phyloP scores from a whole-genome alignment of 2,113 vertebrate species.

The Thamnophis sirtalis region DNA sequence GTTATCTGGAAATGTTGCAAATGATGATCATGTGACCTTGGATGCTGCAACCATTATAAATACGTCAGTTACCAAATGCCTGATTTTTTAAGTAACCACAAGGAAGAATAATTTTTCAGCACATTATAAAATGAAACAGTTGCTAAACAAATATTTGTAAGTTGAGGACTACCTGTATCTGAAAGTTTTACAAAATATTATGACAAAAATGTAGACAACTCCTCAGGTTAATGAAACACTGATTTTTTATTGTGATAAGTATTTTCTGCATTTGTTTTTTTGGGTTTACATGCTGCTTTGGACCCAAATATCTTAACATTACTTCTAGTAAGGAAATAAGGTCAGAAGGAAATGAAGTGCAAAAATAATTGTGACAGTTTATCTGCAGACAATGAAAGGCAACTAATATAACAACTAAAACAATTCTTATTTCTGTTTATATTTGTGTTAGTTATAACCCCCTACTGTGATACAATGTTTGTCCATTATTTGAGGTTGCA shows the following conservation, averaged over 20 bases:
- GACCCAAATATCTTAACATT: background rate
- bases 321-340: background rate
- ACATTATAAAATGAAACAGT: background rate
- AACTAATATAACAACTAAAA: background rate
- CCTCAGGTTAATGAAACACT: background rate
- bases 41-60: too few relatives aligned
- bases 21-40: background rate
- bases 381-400: background rate
- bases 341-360: background rate
- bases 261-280: background rate
- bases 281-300: background rate
- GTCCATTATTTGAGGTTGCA: background rate
- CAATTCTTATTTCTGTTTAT: background rate
- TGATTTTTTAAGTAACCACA: too few relatives aligned
- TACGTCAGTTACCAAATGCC: too few relatives aligned
- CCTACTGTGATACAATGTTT: background rate
- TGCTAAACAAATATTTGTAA: background rate
- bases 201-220: background rate
- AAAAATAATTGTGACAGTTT: background rate
- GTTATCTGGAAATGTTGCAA: background rate
- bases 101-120: background rate
- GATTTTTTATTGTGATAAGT: background rate
- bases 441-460: background rate
- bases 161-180: background rate
- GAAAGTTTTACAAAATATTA: background rate